Conservation (phyloP, 1,140 invertebrate species). For the Hormaphis cornu region DNA sequence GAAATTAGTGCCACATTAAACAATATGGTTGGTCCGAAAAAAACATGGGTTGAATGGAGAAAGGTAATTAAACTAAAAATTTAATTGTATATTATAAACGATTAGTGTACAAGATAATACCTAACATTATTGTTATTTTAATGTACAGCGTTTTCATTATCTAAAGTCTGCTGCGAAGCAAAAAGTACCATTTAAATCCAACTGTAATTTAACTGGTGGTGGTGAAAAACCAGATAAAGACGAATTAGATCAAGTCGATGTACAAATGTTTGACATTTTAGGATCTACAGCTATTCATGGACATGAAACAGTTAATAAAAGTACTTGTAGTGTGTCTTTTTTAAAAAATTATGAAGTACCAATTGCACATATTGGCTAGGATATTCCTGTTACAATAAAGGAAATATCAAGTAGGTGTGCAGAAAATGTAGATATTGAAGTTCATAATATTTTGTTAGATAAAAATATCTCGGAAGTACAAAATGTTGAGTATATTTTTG, state of each 20-base stretch:
- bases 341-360: neutral
- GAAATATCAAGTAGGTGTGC: neutral
- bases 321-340: neutral
- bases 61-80: neutral
- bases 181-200: neutral
- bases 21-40: neutral
- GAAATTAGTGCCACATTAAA: neutral
- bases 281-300: neutral
- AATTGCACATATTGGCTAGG: neutral
- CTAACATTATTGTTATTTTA: neutral
- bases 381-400: neutral
- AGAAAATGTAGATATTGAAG: neutral
- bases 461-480: neutral
- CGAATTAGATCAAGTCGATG: neutral
- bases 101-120: neutral
- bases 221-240: neutral
- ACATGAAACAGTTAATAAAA: neutral
- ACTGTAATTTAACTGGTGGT: neutral
- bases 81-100: neutral
- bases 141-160: neutral
- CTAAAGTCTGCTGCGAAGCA: neutral
- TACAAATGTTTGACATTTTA: neutral
- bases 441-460: neutral
- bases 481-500: too few species aligned
- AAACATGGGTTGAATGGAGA: conserved; percentile 1